Evolutionary conservation across 2,797 vertebrate genomes (phyloP), one percentile per base, ranked within the genome.

Genomic region (Lacerta viridis): DNA sequence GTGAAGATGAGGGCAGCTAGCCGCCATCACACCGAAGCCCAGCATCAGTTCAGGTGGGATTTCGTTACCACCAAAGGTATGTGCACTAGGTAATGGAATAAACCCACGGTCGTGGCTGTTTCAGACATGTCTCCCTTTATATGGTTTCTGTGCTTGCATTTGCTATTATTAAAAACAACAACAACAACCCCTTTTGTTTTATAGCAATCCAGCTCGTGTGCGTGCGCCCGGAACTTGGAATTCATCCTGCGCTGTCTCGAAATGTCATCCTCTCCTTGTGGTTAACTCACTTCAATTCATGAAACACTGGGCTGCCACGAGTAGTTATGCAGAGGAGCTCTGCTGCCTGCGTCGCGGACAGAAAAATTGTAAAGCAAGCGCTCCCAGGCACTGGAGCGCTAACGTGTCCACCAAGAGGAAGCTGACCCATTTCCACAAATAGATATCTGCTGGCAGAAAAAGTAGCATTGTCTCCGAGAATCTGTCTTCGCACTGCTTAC

Each of bases 361-460:
- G 90, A 71, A 43, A 82, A 68, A 71, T 85, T 0, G n/a, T 92
- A 90, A 94, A 86, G 94, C 93, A 69, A 94, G 93, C 0, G 93
- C 95, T 95, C 2, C 89, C n/a, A 95, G 95, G 95, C 96, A 92
- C 94, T 93, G 36, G 0, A 90, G 87, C 90, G 92, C 87, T 77
- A 92, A 66, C 84, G 36, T 93, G 94, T 96, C 95, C 90, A 92
- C 84, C 83, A 91, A 94, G 95, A 91, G 89, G 94, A 95, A 94
- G 96, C 88, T 96, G 97, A 97, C 97, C 97, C 97, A 97, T 92
- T 97, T 97, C 97, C 96, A 96, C 95, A 97, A 97, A 97, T 97
- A 97, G 97, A 96, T 93, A 93, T 94, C 93, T 94, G 72, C 94
- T 95, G 96, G 95, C 96, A 96, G 96, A 94, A 94, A 93, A 94